Base-by-base conservation (phyloP, 2,113 vertebrate species). In the Actenoides lindsayi region DNA sequence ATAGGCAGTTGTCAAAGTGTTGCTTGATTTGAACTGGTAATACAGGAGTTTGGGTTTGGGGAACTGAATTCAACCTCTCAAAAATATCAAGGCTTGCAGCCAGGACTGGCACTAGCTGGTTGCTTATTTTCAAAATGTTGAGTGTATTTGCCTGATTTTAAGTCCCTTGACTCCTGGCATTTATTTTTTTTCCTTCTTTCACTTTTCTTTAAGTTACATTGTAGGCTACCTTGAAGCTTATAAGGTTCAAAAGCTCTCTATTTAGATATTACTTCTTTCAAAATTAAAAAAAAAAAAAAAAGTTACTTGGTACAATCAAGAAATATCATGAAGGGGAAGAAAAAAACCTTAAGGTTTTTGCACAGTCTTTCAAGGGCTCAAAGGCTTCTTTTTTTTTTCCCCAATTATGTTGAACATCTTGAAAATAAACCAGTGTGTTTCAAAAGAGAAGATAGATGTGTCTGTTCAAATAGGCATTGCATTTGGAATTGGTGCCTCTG, bases 401-500 rank as follows among this genome's bases (percentile, higher is more conserved):
- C 63, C 4, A 42, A 19, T 4, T 92, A 41, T 42, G 27, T 83
- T 83, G 76, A 94, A 81, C 73, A 67, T 68, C 69, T 96, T 94
- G 87, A 96, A 92, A 96, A 65, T 94, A 95, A 96, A 96, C 46
- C 41, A 78, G 60, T 5, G 1, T 84, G 90, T 89, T 94, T 54
- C 80, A 74, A 62, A 92, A 79, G 77, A 33, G 53, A 74, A 80
- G 68, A 83, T 77, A 80, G 68, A 79, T 68, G n/a, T 76, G 91
- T 42, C 63, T 44, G 65, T 88, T 89, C 63, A 91, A 53, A 77
- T 88, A 94, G 89, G 75, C 95, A 56, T 77, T 90, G 76, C 75
- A 10, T 94, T 94, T 95, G 83, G 87, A 64, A 69, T 94, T 92
- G 87, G 89, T 64, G 94, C 76, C 92, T 94, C 62, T 77, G 77